Percentiles rank a stretch among this genome's conserved stretches.
Evolutionary conservation across 2,888 invertebrate species (phyloP).

Genomic region (Melinaea marsaeus): DNA sequence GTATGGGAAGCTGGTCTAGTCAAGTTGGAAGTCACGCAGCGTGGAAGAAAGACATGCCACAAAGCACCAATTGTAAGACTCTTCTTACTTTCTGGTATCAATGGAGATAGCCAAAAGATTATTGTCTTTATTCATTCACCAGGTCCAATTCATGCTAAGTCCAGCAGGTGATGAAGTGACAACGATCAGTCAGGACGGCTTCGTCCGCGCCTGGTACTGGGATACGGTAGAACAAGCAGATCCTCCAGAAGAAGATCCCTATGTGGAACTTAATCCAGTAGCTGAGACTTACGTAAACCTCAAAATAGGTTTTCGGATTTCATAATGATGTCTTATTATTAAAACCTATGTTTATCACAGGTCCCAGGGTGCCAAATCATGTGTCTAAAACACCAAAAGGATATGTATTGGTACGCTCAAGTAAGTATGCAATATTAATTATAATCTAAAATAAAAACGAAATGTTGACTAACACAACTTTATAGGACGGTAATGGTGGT

Average conservation of each 20-base stretch:
- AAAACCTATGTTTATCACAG: slow-evolving; percentile 39
- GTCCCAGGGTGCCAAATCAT: slow-evolving; percentile 69
- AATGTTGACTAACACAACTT: slow-evolving; percentile 2
- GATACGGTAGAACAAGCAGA: slow-evolving; percentile 93
- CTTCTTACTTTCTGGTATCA: background rate
- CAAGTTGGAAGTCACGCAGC: slow-evolving; percentile 87
- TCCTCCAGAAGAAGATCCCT: slow-evolving; percentile 86
- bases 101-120: background rate
- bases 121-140: slow-evolving; percentile 38
- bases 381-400: slow-evolving; percentile 67
- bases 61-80: slow-evolving; percentile 79
- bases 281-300: slow-evolving; percentile 83
- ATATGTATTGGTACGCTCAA: slow-evolving; percentile 86
- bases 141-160: slow-evolving; percentile 73
- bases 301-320: background rate
- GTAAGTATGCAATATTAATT: slow-evolving; percentile 62
- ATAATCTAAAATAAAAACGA: background rate
- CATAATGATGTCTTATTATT: background rate
- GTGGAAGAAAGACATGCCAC: slow-evolving; percentile 86
- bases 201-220: slow-evolving; percentile 92
- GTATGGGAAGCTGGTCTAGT: slow-evolving; percentile 95
- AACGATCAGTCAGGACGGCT: slow-evolving; percentile 84
- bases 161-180: slow-evolving; percentile 66
- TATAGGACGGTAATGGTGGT: slow-evolving; percentile 90
- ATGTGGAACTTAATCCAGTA: slow-evolving; percentile 90